Evolutionary conservation across 2,797 vertebrate species (phyloP).

Genomic region (Macroramphosus scolopax): DNA sequence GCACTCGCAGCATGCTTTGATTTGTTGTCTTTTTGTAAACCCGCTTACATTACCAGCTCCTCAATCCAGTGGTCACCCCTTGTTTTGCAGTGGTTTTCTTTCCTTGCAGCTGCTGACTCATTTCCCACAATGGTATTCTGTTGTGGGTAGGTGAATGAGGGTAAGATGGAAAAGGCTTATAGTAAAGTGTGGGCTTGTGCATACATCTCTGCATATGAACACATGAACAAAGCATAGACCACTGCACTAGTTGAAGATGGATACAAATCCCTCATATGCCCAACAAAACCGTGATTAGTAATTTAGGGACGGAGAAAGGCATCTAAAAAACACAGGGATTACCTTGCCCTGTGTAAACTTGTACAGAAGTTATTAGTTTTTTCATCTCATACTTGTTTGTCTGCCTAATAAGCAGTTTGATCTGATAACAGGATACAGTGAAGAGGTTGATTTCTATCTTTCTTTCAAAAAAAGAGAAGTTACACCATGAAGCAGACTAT

Average conservation of each 20-base stretch:
- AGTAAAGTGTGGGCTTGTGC: constrained; percentile 49
- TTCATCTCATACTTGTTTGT: no score
- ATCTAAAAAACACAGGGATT: constrained; percentile 14
- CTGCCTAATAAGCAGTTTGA: constrained; percentile 4
- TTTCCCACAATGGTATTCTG: constrained; percentile 72
- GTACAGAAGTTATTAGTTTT: neutral
- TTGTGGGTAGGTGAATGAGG: constrained; percentile 36
- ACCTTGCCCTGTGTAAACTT: constrained; percentile 5
- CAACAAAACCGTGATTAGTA: constrained; percentile 41
- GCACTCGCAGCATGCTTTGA: constrained; percentile 58
- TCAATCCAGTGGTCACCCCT: constrained; percentile 47
- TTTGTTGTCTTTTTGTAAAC: constrained; percentile 58
- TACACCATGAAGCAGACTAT: constrained; percentile 71
- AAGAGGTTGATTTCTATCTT: constrained; percentile 52
- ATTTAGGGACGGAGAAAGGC: constrained; percentile 7
- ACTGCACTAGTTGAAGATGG: constrained; percentile 34
- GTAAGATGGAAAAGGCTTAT: constrained; percentile 49
- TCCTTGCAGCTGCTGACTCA: constrained; percentile 74
- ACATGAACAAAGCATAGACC: constrained; percentile 28
- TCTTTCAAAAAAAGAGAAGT: constrained; percentile 53
- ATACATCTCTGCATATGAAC: constrained; percentile 40
- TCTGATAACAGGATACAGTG: constrained; percentile 30
- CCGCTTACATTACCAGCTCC: constrained; percentile 47
- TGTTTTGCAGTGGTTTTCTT: constrained; percentile 54
- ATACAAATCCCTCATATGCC: no score